These are phyloP conservation scores for Hydrotaea cyrtoneurina DNA, from an alignment of 2,888 invertebrate genomes.

Conservation along the genomic window DNA sequence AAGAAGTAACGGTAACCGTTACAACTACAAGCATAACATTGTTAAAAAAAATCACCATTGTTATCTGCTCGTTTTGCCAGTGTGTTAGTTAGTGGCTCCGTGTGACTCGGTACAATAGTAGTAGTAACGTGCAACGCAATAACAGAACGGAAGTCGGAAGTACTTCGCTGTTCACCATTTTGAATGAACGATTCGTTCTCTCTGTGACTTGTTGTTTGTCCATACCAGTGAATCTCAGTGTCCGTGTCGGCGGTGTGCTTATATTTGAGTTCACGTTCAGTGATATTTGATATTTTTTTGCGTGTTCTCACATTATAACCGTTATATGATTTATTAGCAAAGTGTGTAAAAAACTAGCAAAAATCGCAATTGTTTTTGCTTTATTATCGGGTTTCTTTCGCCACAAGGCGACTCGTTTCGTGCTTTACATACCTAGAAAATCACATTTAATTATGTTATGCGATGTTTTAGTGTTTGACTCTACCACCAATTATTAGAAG, in stretches of 20 bases:
- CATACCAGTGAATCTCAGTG: no score
- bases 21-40: conserved; percentile 13
- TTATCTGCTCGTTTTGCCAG: conserved; percentile 16
- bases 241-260: no score
- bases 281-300: background rate
- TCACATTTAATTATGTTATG: conserved; percentile 9
- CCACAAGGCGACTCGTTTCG: background rate
- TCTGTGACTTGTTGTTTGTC: no score
- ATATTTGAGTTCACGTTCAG: conserved; percentile 7
- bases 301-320: conserved; percentile 15
- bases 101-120: conserved; percentile 40
- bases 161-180: conserved; percentile 57
- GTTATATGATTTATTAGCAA: conserved; percentile 38
- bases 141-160: conserved; percentile 66
- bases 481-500: no score
- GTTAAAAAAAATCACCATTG: background rate
- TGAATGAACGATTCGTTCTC: conserved; percentile 38
- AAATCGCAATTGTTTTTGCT: background rate
- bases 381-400: background rate
- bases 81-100: conserved; percentile 15
- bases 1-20: conserved; percentile 17
- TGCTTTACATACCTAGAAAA: background rate
- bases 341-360: background rate
- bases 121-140: conserved; percentile 50
- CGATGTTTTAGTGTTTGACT: conserved; percentile 19